These are phyloP conservation scores for Timema podura DNA, from an alignment of 2,888 invertebrate genomes.

Conservation along the genomic window DNA sequence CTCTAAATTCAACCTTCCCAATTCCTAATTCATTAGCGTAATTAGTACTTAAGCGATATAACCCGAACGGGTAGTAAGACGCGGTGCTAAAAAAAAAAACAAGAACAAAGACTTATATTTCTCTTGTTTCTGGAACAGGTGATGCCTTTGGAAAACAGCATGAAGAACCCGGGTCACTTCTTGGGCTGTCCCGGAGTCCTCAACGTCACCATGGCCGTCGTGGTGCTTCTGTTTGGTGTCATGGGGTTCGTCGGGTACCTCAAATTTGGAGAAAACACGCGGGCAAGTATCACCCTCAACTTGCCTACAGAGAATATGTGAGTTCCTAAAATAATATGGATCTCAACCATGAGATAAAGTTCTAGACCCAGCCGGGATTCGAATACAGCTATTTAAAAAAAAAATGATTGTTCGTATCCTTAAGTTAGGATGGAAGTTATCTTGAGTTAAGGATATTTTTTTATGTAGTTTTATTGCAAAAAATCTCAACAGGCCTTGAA, in stretches of 20 bases:
- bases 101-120: neutral
- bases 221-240: slow-evolving; percentile 48
- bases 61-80: no score
- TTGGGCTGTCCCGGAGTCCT: slow-evolving; percentile 50
- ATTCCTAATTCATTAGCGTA: no score
- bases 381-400: no score
- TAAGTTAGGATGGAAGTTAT: no score
- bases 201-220: slow-evolving; percentile 50
- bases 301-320: slow-evolving; percentile 41
- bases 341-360: no score
- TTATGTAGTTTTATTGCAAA: no score
- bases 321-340: slow-evolving; percentile 9
- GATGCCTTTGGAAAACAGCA: slow-evolving; percentile 53
- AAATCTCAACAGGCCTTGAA: neutral
- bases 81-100: no score
- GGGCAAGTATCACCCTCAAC: slow-evolving; percentile 52
- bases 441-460: no score
- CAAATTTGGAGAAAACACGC: slow-evolving; percentile 46
- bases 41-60: no score
- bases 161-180: slow-evolving; percentile 46
- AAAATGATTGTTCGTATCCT: no score
- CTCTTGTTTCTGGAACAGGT: slow-evolving; percentile 41
- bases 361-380: no score
- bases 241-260: slow-evolving; percentile 55
- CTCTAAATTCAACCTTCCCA: no score